These are phyloP conservation scores for Polypedilum vanderplanki DNA, from an alignment of 1,140 invertebrate genomes.

Conservation along the genomic window DNA sequence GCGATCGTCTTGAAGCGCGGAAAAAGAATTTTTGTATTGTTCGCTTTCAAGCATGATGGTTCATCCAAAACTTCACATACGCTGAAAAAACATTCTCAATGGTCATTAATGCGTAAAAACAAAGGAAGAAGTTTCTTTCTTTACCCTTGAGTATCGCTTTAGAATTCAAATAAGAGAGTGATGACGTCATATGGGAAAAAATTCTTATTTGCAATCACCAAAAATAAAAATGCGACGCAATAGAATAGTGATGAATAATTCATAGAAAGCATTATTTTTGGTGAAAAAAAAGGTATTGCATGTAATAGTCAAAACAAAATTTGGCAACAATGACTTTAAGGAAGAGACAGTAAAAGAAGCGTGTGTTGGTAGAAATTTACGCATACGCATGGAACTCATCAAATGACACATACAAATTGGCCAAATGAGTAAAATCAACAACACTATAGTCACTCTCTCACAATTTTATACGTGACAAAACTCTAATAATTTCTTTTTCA, in stretches of 20 bases:
- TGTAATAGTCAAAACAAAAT: too few relatives aligned
- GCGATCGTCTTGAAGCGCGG: background rate
- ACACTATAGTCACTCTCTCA: background rate
- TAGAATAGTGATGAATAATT: too few relatives aligned
- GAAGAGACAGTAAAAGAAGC: too few relatives aligned
- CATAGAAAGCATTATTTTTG: too few relatives aligned
- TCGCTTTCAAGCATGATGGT: conserved; percentile 8
- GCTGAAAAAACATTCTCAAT: background rate
- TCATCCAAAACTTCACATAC: background rate
- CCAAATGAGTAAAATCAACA: background rate
- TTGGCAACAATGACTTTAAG: too few relatives aligned
- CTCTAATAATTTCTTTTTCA: background rate
- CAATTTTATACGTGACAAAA: background rate
- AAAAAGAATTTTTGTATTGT: conserved; percentile 4
- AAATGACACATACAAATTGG: conserved; percentile 6
- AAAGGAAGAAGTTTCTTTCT: background rate
- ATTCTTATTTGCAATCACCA: background rate
- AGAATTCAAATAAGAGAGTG: background rate
- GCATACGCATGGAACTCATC: background rate
- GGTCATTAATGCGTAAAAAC: conserved; percentile 13
- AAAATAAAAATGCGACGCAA: background rate
- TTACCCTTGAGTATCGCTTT: background rate
- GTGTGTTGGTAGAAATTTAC: background rate
- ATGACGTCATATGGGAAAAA: background rate
- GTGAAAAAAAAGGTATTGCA: too few relatives aligned